These are phyloP conservation scores for Pandemis heparana DNA, from an alignment of 2,888 invertebrate species.

Conservation along the genomic window DNA sequence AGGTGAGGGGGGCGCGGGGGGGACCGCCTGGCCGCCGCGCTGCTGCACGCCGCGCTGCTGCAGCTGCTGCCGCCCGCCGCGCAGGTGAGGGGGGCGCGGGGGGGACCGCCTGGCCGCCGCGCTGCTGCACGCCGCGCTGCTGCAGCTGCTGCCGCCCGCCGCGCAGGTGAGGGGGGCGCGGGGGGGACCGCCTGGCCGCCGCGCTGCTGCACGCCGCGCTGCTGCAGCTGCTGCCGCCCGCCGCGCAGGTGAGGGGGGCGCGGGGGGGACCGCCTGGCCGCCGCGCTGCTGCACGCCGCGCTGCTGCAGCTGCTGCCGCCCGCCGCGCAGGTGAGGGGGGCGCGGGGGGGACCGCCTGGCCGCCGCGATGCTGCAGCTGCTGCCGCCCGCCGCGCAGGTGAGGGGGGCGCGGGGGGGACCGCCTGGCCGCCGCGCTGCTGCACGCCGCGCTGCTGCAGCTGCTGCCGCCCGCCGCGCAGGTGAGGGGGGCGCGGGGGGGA, in stretches of 20 bases:
- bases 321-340: conserved; percentile 44
- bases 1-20: no score
- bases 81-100: no score
- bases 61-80: no score
- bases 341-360: conserved; percentile 30
- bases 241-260: neutral
- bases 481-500: conserved; percentile 44
- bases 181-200: no score
- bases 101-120: conserved; percentile 4
- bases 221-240: no score
- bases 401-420: conserved; percentile 12
- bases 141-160: no score
- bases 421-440: conserved; percentile 41
- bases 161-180: no score
- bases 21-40: neutral
- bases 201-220: no score
- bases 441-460: conserved; percentile 37
- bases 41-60: no score
- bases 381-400: no score
- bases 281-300: conserved; percentile 40
- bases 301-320: conserved; percentile 43
- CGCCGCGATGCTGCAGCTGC: no score
- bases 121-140: neutral
- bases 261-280: conserved; percentile 33
- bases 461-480: conserved; percentile 43